Conservation (phyloP, 2,113 vertebrate species). For the Crotophaga sulcirostris region DNA sequence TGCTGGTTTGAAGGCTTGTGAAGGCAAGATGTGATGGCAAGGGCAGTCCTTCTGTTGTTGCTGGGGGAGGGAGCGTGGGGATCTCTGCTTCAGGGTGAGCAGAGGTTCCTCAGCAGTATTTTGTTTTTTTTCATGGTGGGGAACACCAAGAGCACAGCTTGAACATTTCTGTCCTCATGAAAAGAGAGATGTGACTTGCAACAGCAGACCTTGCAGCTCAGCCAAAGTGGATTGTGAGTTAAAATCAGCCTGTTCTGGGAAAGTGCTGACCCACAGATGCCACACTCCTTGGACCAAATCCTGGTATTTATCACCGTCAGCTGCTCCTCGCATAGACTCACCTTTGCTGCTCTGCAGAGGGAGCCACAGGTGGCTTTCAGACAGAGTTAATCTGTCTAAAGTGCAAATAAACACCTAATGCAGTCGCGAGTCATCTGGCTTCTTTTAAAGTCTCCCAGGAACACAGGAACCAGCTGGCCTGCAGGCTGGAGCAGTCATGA, state of each 20-base stretch:
- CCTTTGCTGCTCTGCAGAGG: not conserved
- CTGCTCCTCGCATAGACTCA: not conserved
- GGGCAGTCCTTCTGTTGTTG: fast-evolving
- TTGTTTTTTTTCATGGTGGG: too few species aligned
- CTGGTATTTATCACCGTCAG: not conserved
- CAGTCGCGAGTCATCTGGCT: fast-evolving
- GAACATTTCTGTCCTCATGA: fast-evolving
- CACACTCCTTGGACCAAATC: not conserved
- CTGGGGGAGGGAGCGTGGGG: fast-evolving
- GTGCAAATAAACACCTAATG: slow-evolving; percentile 31
- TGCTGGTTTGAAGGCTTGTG: not conserved
- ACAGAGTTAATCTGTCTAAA: not conserved
- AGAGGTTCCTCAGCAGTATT: not conserved
- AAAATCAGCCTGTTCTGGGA: not conserved
- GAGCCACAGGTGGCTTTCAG: not conserved
- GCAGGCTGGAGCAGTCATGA: not conserved
- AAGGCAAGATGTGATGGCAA: fast-evolving
- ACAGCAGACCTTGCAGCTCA: not conserved
- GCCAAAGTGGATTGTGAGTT: not conserved
- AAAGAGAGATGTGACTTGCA: not conserved
- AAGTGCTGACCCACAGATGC: fast-evolving
- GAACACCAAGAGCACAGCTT: too few species aligned
- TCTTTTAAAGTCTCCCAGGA: not conserved
- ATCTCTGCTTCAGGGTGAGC: not conserved
- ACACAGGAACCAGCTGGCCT: not conserved